These are phyloP conservation scores for Balaenoptera acutorostrata DNA, from an alignment of 2,113 vertebrate species.

Conservation along the genomic window DNA sequence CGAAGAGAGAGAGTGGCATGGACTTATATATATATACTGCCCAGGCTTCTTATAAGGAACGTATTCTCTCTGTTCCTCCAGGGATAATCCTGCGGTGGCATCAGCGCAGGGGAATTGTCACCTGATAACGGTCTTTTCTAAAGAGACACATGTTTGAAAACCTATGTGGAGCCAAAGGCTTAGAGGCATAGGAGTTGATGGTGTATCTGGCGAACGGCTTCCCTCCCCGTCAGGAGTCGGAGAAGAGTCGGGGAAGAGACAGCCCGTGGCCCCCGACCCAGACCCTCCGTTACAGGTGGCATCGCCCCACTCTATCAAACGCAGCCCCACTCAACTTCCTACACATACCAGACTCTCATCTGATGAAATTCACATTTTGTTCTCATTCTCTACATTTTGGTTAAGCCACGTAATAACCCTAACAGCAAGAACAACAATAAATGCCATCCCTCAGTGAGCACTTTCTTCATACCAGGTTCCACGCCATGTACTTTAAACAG, in stretches of 20 bases:
- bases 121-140: not conserved
- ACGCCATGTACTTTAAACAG: rapidly evolving
- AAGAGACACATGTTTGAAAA: not conserved
- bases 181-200: not conserved
- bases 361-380: not conserved
- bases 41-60: not conserved
- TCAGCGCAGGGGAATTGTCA: not conserved
- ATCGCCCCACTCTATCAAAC: too few relatives aligned
- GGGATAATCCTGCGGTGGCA: not conserved
- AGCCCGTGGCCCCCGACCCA: rapidly evolving
- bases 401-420: not conserved
- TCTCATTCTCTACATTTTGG: not conserved
- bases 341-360: rapidly evolving
- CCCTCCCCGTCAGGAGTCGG: not conserved
- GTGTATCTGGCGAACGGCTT: not conserved
- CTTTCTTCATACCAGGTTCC: not conserved
- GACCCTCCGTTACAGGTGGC: rapidly evolving
- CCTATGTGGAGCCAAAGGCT: not conserved
- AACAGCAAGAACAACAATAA: not conserved
- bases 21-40: too few relatives aligned
- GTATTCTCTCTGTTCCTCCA: too few relatives aligned
- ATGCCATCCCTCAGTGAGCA: rapidly evolving
- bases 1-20: too few relatives aligned
- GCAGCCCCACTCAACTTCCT: not conserved
- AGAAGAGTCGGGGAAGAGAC: rapidly evolving